Conservation (phyloP, 2,113 vertebrate genomes). For the Chaetura pelagica region DNA sequence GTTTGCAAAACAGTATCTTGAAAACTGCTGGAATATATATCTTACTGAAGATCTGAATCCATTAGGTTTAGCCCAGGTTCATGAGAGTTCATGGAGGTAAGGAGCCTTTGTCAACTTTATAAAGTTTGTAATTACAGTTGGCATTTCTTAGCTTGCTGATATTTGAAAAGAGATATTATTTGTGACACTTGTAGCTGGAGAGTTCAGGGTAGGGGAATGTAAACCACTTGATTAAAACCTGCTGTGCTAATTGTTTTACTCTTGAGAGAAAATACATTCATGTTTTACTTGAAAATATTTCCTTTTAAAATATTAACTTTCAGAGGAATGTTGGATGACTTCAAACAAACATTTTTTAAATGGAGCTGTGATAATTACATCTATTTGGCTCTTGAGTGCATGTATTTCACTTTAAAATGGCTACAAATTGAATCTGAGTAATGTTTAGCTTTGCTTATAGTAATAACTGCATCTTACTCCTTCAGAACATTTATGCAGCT, state of each 20-base stretch:
- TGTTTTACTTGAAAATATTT: conserved; percentile 11
- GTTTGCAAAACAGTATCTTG: background rate
- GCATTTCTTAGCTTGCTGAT: conserved; percentile 34
- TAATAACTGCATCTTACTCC: conserved; percentile 11
- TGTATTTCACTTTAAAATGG: background rate
- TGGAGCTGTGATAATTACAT: background rate
- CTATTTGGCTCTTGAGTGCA: background rate
- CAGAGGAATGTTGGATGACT: background rate
- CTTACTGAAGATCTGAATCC: background rate
- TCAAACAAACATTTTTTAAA: conserved; percentile 15
- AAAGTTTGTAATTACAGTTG: conserved; percentile 17
- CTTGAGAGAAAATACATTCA: background rate
- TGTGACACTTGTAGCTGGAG: background rate
- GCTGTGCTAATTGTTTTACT: conserved; percentile 44
- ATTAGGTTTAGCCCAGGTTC: background rate
- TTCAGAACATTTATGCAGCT: conserved; percentile 26
- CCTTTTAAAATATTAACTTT: conserved; percentile 21
- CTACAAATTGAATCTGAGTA: conserved; percentile 13
- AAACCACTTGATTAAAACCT: conserved; percentile 56
- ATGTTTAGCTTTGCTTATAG: background rate
- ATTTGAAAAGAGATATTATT: conserved; percentile 1
- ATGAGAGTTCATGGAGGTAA: conserved; percentile 16
- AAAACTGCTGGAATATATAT: background rate
- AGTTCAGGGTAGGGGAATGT: background rate
- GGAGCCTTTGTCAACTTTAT: conserved; percentile 18